Percentiles rank a stretch among this genome's conserved stretches.
These are phyloP conservation scores for Malurus melanocephalus DNA, from an alignment of 2,113 vertebrate genomes.

Conservation along the genomic window DNA sequence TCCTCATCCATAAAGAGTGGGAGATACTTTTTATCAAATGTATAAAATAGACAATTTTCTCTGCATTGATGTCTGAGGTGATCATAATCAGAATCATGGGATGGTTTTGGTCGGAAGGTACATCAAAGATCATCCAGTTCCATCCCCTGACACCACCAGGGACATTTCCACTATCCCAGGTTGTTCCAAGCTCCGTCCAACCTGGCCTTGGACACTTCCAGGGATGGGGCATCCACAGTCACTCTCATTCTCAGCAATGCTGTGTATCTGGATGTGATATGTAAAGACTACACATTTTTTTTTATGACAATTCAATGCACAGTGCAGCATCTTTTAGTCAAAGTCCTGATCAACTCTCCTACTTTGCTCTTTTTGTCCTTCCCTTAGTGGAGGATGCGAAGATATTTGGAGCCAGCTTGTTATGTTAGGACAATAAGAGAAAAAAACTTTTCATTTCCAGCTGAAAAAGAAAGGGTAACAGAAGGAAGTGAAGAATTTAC, in stretches of 20 bases:
- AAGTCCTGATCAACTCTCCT: not conserved
- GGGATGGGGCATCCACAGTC: not conserved
- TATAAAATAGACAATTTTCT: not conserved
- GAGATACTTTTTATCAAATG: not conserved
- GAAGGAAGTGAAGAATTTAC: not conserved
- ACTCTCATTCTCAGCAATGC: not conserved
- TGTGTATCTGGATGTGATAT: not conserved
- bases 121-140: not conserved
- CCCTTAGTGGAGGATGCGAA: not conserved
- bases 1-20: not conserved
- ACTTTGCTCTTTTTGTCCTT: not conserved
- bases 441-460: not conserved
- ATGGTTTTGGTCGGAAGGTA: not conserved
- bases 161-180: not conserved
- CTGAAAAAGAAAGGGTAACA: not conserved
- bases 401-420: not conserved
- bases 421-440: accelerated
- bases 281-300: not conserved
- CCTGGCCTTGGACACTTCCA: not conserved
- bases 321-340: not conserved
- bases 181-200: not conserved
- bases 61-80: not conserved
- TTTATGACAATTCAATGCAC: not conserved
- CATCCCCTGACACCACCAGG: not conserved
- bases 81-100: not conserved